Base-by-base conservation (phyloP, 2,888 invertebrate genomes). In the Drosophila prolongata region DNA sequence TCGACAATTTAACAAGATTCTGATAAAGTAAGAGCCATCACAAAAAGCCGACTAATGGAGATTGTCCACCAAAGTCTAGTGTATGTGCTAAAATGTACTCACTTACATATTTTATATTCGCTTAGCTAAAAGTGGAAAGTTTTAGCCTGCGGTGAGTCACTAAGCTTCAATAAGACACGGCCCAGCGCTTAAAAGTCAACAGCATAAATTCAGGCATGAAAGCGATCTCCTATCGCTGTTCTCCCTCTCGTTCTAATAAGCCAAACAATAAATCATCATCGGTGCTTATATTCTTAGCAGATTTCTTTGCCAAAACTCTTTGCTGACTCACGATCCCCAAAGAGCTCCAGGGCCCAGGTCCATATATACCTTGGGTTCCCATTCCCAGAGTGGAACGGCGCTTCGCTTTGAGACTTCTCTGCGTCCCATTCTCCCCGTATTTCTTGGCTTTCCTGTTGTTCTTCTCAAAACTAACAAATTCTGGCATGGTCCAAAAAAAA, bases 231-330 rank as follows among this genome's bases (percentile, higher is more conserved):
- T 65, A 59, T 66, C 56, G 35, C 69, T 35, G 38, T 55, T 44
- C 66, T 59, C 43, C 64, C 57, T 75, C 72, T 77, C 77, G 81
- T 87, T 82, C 82, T 82, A 82, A 82, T 82, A 82, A 82, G 85
- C 87, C 82, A 77, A 71, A 70, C 87, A 82, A 83, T 83, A 83
- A 83, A 83, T 83, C 83, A 83, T 83, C 86, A 81, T 88, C 73
- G 88, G 76, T 70, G 78, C 75, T 86, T 60, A 72, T 69, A 62
- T 49, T 73, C 79, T 74, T 87, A 78, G 78, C 78, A 77, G 77
- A 73, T 87, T 82, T 46, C 71, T 78, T 74, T 76, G 79, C 75
- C 60, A 71, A 61, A 60, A 72, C 70, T 71, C 19, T n/a, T n/a
- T 52, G 76, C 83, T 88, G 88, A 83, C 88, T 87, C 86, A 83